Percentiles rank a stretch among this genome's conserved stretches.
Conservation (phyloP, 2,113 vertebrate species). For the Odocoileus hemionus region DNA sequence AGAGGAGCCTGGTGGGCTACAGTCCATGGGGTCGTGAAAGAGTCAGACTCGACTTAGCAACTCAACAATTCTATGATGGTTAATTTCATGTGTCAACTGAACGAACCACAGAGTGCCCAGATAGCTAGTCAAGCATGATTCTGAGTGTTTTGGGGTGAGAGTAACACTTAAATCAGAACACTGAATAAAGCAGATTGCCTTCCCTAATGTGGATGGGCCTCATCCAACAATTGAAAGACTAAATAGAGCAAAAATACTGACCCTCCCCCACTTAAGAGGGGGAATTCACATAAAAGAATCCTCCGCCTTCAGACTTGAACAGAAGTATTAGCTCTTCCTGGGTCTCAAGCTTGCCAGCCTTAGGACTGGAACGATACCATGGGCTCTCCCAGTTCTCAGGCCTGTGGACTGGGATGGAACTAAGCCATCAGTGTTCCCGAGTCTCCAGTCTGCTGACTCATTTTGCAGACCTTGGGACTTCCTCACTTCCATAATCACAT, state of each 20-base stretch:
- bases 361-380: neutral
- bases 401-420: neutral
- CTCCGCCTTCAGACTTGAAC: neutral
- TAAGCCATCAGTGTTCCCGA: neutral
- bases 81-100: neutral
- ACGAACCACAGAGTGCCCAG: neutral
- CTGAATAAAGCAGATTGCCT: neutral
- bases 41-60: neutral
- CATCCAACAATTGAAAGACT: neutral
- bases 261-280: neutral
- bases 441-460: neutral
- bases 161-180: neutral
- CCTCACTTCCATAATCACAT: neutral
- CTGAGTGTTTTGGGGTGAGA: neutral
- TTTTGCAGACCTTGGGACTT: neutral
- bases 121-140: neutral
- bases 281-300: neutral
- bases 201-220: neutral
- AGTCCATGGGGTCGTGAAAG: neutral
- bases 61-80: neutral
- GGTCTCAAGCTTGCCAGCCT: neutral
- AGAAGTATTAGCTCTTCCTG: neutral
- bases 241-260: neutral
- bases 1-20: neutral
- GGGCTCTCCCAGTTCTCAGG: neutral